Base-by-base conservation (phyloP, 2,888 invertebrate species). In the Agriopis marginaria region DNA sequence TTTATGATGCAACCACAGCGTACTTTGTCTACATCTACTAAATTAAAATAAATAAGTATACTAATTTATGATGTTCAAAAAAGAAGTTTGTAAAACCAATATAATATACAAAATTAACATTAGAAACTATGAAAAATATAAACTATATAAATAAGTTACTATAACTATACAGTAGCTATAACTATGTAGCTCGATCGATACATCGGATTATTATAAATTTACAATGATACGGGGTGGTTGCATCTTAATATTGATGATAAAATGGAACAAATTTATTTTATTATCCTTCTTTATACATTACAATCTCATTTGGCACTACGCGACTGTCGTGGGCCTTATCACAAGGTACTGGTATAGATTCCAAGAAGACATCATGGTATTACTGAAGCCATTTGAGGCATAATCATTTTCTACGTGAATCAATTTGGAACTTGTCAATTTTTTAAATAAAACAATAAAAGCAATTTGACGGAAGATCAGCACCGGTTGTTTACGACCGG, bases 241-340 rank as follows among this genome's bases (percentile, higher is more conserved):
- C 61, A 17, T 47, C 54, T n/a, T 65, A 66, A 55, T 23, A 51
- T 60, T 53, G 59, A 67, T 63, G 67, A 63, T 65, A 23, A 61
- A 65, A 58, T 64, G 66, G 63, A 61, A 64, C 66, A 65, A 68
- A 71, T 64, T 60, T 63, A 72, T 66, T 60, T 66, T 51, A 61
- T 17, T 62, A 53, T 55, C 61, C 53, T 67, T 70, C 70, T 58
- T 77, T 74, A 75, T 75, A 75, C 73, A 75, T 77, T 75, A 78
- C 74, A 78, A 71, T 79, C 79, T 79, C 79, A 77, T 88, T 93
- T 93, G 93, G 92, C 93, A 93, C 93, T 90, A 88, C 88, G 84
- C 88, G 80, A 85, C 86, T 78, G 87, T 85, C 84, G 81, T 84
- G 83, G 85, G 88, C 87, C 85, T 78, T 63, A 70, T 70, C 66